Conservation (phyloP, 2,888 invertebrate species). For the Perdita meconis region DNA sequence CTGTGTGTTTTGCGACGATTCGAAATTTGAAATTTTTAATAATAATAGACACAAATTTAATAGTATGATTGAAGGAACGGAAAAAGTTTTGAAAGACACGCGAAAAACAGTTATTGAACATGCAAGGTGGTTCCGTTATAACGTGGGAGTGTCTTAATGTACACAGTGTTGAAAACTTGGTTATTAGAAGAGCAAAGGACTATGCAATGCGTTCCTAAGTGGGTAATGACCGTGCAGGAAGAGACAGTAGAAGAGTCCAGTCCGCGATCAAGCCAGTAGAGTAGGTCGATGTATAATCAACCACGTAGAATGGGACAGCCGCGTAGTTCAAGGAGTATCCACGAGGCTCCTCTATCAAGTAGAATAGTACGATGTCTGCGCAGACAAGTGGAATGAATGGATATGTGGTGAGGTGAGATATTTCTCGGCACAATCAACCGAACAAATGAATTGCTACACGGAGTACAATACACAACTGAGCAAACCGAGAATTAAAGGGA, state of each 20-base stretch:
- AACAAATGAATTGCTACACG: conserved; percentile 20
- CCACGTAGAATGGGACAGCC: background rate
- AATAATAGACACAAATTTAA: too few relatives aligned
- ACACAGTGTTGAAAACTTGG: too few relatives aligned
- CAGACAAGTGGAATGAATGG: background rate
- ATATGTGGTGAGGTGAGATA: background rate
- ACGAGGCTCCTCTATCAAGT: conserved; percentile 18
- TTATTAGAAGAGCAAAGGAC: too few relatives aligned
- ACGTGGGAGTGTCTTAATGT: too few relatives aligned
- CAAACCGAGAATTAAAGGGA: background rate
- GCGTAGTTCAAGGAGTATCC: background rate
- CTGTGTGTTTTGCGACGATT: too few relatives aligned
- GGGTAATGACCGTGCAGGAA: conserved; percentile 2
- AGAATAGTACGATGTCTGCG: background rate
- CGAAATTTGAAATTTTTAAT: too few relatives aligned
- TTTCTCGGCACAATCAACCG: background rate
- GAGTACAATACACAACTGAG: background rate
- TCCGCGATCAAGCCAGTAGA: background rate
- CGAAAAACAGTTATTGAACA: too few relatives aligned
- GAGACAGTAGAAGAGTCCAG: background rate
- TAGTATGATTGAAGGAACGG: too few relatives aligned
- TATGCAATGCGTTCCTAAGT: background rate
- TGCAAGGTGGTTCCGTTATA: too few relatives aligned
- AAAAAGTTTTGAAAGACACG: too few relatives aligned
- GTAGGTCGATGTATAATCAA: background rate